phyloP scores from a whole-genome alignment of 2,888 invertebrate genomes.

The Orchesellides sinensis region DNA sequence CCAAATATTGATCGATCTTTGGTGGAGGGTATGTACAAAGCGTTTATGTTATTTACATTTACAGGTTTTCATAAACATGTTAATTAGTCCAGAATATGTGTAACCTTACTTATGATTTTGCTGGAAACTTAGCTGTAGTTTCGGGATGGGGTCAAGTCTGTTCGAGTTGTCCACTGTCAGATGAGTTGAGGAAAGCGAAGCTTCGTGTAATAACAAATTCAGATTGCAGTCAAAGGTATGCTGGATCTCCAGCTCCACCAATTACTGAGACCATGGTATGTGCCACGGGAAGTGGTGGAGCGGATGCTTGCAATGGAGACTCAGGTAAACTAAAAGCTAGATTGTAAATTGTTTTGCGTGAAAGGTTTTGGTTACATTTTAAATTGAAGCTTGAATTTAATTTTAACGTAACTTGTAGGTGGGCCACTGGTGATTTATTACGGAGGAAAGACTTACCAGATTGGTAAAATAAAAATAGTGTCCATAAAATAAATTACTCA shows the following conservation, averaged over 20 bases:
- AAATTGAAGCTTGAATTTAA: not conserved
- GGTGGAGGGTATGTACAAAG: not conserved
- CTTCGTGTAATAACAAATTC: slow-evolving; percentile 89
- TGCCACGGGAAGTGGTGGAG: slow-evolving; percentile 7
- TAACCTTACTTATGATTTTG: not conserved
- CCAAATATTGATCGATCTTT: not conserved
- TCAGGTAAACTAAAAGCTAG: too few species aligned
- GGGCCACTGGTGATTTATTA: slow-evolving; percentile 30
- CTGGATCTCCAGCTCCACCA: slow-evolving; percentile 90
- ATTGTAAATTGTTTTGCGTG: not conserved
- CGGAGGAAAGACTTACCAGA: slow-evolving; percentile 22
- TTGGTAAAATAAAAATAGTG: not conserved
- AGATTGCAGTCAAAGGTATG: slow-evolving; percentile 88
- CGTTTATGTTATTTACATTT: not conserved
- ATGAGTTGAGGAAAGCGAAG: slow-evolving; percentile 87
- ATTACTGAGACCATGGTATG: slow-evolving; percentile 82
- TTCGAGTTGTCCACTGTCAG: slow-evolving; percentile 88
- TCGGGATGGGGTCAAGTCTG: slow-evolving; percentile 19
- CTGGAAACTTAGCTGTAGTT: not conserved
- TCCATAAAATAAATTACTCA: too few species aligned
- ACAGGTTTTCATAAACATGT: too few species aligned
- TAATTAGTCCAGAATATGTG: too few species aligned
- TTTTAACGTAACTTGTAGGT: not conserved
- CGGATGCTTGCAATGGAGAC: slow-evolving; percentile 38
- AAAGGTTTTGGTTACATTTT: not conserved